Percentiles rank a stretch among this genome's conserved stretches.
phyloP scores from a whole-genome alignment of 2,888 invertebrate species.

The Tetropium fuscum region DNA sequence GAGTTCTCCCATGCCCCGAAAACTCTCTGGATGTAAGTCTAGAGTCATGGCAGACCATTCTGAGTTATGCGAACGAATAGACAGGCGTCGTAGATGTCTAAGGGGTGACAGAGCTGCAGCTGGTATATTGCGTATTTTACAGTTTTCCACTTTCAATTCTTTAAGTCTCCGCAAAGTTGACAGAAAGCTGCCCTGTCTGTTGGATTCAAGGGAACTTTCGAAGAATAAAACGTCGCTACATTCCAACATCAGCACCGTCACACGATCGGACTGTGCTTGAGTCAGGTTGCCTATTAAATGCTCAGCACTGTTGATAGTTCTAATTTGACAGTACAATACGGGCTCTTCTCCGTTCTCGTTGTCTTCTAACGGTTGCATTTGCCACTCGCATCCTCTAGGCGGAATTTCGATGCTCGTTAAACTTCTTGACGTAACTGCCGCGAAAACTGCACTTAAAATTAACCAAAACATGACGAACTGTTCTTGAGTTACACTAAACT shows the following conservation, averaged over 20 bases:
- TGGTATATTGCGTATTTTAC: constrained; percentile 82
- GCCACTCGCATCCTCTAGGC: constrained; percentile 80
- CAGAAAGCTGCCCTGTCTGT: constrained; percentile 67
- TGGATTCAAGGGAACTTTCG: constrained; percentile 75
- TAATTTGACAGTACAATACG: constrained; percentile 76
- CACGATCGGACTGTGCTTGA: constrained; percentile 75
- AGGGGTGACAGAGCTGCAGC: constrained; percentile 77
- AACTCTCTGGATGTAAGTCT: constrained; percentile 79
- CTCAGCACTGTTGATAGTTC: constrained; percentile 79
- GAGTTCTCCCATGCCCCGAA: constrained; percentile 76
- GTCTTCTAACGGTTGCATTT: constrained; percentile 69
- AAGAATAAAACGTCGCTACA: constrained; percentile 82
- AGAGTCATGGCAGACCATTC: constrained; percentile 85
- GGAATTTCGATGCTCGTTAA: constrained; percentile 70
- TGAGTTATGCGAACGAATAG: constrained; percentile 80
- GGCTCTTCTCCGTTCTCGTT: constrained; percentile 69
- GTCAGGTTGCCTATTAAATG: constrained; percentile 77
- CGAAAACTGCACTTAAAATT: constrained; percentile 46
- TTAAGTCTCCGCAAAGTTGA: constrained; percentile 74
- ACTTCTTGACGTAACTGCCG: constrained; percentile 55
- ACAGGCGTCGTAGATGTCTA: constrained; percentile 74
- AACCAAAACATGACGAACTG: constrained; percentile 43
- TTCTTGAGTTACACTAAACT: constrained; percentile 17
- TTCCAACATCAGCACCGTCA: constrained; percentile 76
- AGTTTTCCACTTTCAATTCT: constrained; percentile 79